Evolutionary conservation across 2,888 invertebrate species (phyloP), one percentile per base, ranked within the genome.

Genomic region (Syrphus vitripennis): DNA sequence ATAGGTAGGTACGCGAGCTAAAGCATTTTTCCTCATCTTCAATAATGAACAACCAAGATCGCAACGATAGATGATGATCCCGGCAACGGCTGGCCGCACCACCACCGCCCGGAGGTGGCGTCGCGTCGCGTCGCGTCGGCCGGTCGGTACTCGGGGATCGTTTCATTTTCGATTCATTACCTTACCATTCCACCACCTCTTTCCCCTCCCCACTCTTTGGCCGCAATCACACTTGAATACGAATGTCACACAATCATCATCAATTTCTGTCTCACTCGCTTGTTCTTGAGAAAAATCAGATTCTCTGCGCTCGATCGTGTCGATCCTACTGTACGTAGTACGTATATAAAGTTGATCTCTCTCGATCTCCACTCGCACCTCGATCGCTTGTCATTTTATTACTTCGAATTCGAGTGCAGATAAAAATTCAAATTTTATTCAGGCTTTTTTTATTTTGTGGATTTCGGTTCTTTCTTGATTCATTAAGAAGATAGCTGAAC

Each of bases 361-460:
- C 70, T 82, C 69, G 37, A 37, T 55, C 57, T 72, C 29, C 19
- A 57, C 50, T 50, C 50, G 67, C 67, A 34, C 57, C 76, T 80
- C 72, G 67, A 80, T 83, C 40, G 71, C 79, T 79, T 79, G 80
- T 84, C 76, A 80, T 84, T 84, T 84, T 84, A 84, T 80, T 84
- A 65, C 83, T 75, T 71, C 77, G 65, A 76, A 53, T 75, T 71
- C 77, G 71, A 76, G 75, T 75, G 71, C 72, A 72, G 48, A 80
- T 72, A 80, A 65, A 84, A 71, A 80, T 80, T 84, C 70, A 79
- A 76, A 76, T 84, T 71, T 76, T 67, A 67, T 67, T 67, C 67
- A 67, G 21, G 31, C 34, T 14, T 42, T 45, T 55, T 55, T 42
- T 31, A 42, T 29, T 6, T 7, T 65, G 55, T 75, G 40, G 50